Percentiles rank a stretch among this genome's conserved stretches.
Evolutionary conservation across 1,140 invertebrate species (phyloP).

Genomic region (Pachypeltis micranthus): DNA sequence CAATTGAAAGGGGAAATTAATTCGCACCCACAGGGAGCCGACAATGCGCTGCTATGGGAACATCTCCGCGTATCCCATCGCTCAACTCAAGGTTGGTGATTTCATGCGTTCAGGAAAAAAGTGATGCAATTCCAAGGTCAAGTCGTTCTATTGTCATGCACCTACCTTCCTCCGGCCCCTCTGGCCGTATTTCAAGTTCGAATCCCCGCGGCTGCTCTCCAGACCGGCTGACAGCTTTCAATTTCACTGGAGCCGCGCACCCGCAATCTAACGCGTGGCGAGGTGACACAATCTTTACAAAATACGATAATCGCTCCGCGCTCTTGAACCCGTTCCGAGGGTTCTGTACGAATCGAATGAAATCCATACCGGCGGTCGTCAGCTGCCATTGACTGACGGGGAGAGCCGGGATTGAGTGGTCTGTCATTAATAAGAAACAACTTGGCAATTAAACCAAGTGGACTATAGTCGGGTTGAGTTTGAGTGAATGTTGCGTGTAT

Average conservation of each 20-base stretch:
- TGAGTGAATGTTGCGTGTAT: no score
- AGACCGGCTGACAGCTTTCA: not conserved
- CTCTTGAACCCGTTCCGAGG: no score
- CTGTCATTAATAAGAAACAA: no score
- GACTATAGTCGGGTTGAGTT: no score
- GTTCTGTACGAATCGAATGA: no score
- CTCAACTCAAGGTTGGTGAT: not conserved
- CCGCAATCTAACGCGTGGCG: not conserved
- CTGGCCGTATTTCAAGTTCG: not conserved
- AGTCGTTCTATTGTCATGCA: not conserved
- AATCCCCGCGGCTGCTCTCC: not conserved
- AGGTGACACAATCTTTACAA: conserved; percentile 1
- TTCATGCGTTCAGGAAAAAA: conserved; percentile 6
- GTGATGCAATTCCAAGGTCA: conserved; percentile 6
- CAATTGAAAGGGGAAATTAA: no score
- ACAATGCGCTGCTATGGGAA: conserved; percentile 1
- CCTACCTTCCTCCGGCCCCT: not conserved
- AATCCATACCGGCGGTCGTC: no score
- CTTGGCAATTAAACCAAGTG: no score
- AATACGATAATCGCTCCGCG: no score
- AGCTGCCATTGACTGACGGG: no score
- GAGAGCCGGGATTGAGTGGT: no score
- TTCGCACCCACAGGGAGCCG: not conserved
- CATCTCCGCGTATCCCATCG: not conserved
- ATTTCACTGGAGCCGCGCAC: not conserved